Evolutionary conservation across 2,888 invertebrate species (phyloP).

Genomic region (Philereme transversata): DNA sequence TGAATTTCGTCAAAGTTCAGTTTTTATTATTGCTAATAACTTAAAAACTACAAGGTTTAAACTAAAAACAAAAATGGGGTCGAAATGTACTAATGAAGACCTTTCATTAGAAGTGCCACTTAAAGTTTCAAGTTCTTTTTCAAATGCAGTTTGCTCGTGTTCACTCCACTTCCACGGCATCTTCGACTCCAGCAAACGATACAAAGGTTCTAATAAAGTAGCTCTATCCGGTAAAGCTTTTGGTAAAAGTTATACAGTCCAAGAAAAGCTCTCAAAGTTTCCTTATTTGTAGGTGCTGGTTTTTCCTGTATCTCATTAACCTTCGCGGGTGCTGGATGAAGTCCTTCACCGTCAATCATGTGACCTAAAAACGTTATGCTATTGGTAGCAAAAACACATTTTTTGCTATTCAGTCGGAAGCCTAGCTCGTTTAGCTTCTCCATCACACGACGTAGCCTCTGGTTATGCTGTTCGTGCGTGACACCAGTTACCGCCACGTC

Average conservation of each 20-base stretch:
- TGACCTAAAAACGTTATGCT: slow-evolving; percentile 14
- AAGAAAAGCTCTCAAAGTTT: slow-evolving; percentile 3
- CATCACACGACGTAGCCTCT: neutral
- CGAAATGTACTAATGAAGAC: too few species aligned
- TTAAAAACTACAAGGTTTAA: too few species aligned
- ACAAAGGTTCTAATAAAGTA: slow-evolving; percentile 13
- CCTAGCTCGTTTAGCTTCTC: neutral
- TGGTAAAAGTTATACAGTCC: slow-evolving; percentile 19
- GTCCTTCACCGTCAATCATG: slow-evolving; percentile 19
- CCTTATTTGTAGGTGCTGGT: neutral
- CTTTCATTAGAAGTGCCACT: too few species aligned
- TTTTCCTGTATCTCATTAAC: slow-evolving; percentile 1
- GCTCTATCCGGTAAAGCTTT: slow-evolving; percentile 6
- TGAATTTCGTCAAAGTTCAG: too few species aligned
- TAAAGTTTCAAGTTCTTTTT: too few species aligned
- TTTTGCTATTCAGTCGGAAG: neutral
- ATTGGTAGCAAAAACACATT: slow-evolving; percentile 8
- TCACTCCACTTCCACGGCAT: slow-evolving; percentile 21
- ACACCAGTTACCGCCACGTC: slow-evolving; percentile 28
- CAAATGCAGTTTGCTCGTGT: slow-evolving; percentile 24
- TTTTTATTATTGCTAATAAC: too few species aligned
- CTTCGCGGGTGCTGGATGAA: slow-evolving; percentile 14
- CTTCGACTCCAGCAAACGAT: slow-evolving; percentile 17
- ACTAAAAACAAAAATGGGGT: too few species aligned
- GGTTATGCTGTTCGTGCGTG: neutral